Percentiles rank a stretch among this genome's conserved stretches.
These are phyloP conservation scores for Lomographa bimaculata DNA, from an alignment of 2,888 invertebrate genomes.

Conservation along the genomic window DNA sequence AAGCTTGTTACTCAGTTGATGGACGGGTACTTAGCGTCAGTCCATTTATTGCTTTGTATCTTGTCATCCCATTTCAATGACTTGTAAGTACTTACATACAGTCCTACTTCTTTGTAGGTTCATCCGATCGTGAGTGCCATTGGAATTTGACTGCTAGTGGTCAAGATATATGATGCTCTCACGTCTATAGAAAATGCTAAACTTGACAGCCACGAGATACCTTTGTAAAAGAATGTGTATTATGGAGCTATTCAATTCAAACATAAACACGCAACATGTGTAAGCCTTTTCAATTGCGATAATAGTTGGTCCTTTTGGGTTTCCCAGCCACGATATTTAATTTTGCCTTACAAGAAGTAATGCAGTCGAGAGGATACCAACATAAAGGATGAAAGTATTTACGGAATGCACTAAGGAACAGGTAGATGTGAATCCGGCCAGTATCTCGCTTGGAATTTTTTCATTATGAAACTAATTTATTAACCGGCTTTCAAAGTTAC, in stretches of 20 bases:
- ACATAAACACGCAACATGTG: slow-evolving; percentile 23
- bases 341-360: slow-evolving; percentile 18
- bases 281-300: slow-evolving; percentile 12
- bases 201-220: neutral
- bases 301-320: slow-evolving; percentile 16
- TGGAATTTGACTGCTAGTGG: slow-evolving; percentile 3
- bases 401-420: slow-evolving; percentile 44
- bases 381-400: slow-evolving; percentile 35
- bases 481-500: slow-evolving; percentile 33
- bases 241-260: slow-evolving; percentile 8
- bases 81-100: slow-evolving; percentile 5
- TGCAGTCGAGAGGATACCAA: slow-evolving; percentile 10
- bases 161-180: slow-evolving; percentile 1
- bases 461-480: slow-evolving; percentile 23
- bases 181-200: neutral
- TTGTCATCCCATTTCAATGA: slow-evolving; percentile 16
- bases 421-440: slow-evolving; percentile 40
- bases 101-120: slow-evolving; percentile 3
- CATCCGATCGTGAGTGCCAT: neutral
- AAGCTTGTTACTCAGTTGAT: slow-evolving; percentile 30
- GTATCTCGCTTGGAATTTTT: slow-evolving; percentile 34
- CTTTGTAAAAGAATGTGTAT: slow-evolving; percentile 7
- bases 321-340: slow-evolving; percentile 11
- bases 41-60: slow-evolving; percentile 22
- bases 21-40: slow-evolving; percentile 25